A percentile compares a stretch with the other conserved stretches of the same genome.
These are phyloP conservation scores for Ramphastos sulfuratus DNA, from an alignment of 2,113 vertebrate genomes.

Conservation along the genomic window DNA sequence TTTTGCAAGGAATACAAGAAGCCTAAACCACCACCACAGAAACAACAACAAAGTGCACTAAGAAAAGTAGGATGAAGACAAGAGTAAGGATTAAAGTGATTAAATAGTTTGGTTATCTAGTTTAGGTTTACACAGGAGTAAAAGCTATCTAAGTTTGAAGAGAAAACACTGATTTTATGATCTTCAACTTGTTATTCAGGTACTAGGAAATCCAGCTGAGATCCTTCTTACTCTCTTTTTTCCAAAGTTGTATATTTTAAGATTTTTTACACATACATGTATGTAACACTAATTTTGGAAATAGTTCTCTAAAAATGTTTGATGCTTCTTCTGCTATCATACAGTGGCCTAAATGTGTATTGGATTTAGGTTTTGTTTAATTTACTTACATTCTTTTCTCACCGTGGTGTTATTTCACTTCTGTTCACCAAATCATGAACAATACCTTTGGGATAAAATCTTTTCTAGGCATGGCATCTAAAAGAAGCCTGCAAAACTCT, in stretches of 20 bases:
- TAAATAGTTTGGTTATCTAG: neutral
- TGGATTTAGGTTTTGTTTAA: neutral
- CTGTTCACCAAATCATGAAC: neutral
- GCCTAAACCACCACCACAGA: neutral
- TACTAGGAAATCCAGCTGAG: neutral
- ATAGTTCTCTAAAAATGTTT: neutral
- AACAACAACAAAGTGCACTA: neutral
- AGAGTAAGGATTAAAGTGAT: neutral
- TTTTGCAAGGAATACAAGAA: neutral
- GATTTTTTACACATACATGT: no score
- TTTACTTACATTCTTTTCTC: neutral
- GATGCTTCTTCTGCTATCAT: neutral
- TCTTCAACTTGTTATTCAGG: neutral
- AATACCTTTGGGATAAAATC: neutral
- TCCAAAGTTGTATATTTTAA: neutral
- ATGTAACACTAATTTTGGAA: neutral
- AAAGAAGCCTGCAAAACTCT: neutral
- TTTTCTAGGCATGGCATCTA: neutral
- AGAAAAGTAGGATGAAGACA: neutral
- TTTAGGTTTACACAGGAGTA: neutral
- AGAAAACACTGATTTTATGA: neutral
- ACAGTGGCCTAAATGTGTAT: neutral
- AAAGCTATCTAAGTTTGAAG: neutral
- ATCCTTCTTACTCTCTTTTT: neutral
- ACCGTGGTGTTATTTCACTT: neutral